Evolutionary conservation across 2,888 invertebrate genomes (phyloP).

Genomic region (Fragum fragum): DNA sequence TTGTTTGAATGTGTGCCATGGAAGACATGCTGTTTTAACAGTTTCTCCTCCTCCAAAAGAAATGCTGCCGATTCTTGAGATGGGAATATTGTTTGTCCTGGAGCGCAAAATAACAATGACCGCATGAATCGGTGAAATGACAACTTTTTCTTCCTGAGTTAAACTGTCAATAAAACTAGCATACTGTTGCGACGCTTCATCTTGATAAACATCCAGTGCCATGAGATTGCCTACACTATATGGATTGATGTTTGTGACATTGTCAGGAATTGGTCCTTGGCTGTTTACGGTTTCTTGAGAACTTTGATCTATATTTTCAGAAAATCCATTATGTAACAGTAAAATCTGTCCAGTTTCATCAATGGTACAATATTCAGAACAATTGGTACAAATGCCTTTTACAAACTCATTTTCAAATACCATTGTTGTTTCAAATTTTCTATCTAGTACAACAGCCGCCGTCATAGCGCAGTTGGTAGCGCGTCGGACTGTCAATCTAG

Average conservation of each 20-base stretch:
- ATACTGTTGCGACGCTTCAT: neutral
- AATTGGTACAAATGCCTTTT: neutral
- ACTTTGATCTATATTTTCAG: neutral
- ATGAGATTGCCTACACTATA: neutral
- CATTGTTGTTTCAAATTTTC: neutral
- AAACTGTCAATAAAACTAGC: neutral
- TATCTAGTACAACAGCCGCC: conserved; percentile 4
- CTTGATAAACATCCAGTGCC: conserved; percentile 1
- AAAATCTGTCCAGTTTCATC: neutral
- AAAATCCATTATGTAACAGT: neutral
- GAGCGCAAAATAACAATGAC: conserved; percentile 6
- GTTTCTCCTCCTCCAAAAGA: neutral
- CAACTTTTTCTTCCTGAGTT: neutral
- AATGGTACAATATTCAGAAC: neutral
- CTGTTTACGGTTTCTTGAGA: neutral
- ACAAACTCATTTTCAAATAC: neutral
- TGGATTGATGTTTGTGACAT: neutral
- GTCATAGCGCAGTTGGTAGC: no score
- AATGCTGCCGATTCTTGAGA: neutral
- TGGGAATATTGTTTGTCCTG: neutral
- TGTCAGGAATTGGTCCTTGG: neutral
- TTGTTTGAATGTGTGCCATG: neutral
- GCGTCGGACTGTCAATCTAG: no score
- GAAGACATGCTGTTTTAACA: neutral
- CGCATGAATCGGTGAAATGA: neutral